These are phyloP conservation scores for Schrankia costaestrigalis DNA, from an alignment of 2,888 invertebrate species.

Conservation along the genomic window DNA sequence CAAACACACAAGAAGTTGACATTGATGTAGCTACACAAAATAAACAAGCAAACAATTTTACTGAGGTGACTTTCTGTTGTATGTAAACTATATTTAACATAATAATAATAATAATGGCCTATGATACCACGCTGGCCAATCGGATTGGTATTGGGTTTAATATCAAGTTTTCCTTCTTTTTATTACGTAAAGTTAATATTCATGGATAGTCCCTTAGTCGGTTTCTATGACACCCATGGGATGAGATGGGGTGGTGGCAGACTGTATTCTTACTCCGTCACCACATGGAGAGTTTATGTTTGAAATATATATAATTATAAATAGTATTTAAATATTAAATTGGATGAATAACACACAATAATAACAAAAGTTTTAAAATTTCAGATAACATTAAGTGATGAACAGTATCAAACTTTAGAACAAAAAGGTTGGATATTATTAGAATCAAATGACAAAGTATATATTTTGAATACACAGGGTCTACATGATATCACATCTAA, in stretches of 20 bases:
- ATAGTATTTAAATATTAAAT: too few species aligned
- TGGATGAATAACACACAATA: not conserved
- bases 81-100: not conserved
- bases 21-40: slow-evolving; percentile 25
- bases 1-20: slow-evolving; percentile 27
- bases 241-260: too few species aligned
- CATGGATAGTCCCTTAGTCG: too few species aligned
- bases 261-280: too few species aligned
- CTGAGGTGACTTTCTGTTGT: slow-evolving; percentile 44
- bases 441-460: slow-evolving; percentile 60
- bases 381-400: slow-evolving; percentile 64
- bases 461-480: slow-evolving; percentile 59
- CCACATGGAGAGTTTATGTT: too few species aligned
- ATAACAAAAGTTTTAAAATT: not conserved
- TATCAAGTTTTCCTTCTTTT: too few species aligned
- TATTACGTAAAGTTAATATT: too few species aligned
- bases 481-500: slow-evolving; percentile 67
- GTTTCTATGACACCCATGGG: too few species aligned
- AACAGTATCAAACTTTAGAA: slow-evolving; percentile 61
- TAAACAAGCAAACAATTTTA: slow-evolving; percentile 44
- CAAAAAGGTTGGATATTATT: slow-evolving; percentile 70
- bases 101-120: too few species aligned
- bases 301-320: too few species aligned
- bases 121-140: too few species aligned
- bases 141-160: too few species aligned